phyloP scores from a whole-genome alignment of 2,797 vertebrate species.

The Caiman crocodilus region DNA sequence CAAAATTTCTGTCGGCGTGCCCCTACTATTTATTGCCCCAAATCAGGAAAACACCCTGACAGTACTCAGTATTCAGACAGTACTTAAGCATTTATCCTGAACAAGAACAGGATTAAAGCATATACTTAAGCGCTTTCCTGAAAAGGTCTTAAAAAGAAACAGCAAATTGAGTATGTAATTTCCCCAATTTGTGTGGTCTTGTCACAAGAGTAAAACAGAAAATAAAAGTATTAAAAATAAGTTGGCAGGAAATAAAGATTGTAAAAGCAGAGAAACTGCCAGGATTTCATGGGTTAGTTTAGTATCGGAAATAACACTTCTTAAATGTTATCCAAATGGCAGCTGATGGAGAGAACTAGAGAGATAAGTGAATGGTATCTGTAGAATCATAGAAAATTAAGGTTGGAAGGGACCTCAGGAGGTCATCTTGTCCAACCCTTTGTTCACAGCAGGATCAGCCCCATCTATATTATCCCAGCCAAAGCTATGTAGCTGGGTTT shows the following conservation, averaged over 20 bases:
- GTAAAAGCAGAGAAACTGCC: not conserved
- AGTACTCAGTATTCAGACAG: rapidly evolving
- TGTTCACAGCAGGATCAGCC: no score
- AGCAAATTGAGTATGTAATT: not conserved
- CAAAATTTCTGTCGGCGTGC: not conserved
- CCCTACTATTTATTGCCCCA: not conserved
- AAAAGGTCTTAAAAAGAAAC: not conserved
- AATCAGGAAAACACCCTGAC: not conserved
- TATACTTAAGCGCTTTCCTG: not conserved
- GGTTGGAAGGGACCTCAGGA: no score
- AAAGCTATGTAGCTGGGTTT: no score
- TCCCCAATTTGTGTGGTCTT: not conserved
- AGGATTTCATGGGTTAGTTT: not conserved
- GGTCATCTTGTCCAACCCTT: no score
- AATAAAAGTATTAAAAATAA: not conserved
- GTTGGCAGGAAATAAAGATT: not conserved
- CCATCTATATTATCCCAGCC: no score
- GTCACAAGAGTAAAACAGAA: not conserved
- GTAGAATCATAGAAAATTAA: no score
- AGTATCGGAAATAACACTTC: not conserved
- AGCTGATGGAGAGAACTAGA: not conserved
- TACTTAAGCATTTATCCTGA: not conserved
- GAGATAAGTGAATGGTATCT: not conserved
- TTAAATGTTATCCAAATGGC: not conserved
- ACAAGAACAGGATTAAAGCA: not conserved